These are phyloP conservation scores for Caenorhabditis japonica DNA, from an alignment of 2,888 invertebrate genomes.

Conservation along the genomic window DNA sequence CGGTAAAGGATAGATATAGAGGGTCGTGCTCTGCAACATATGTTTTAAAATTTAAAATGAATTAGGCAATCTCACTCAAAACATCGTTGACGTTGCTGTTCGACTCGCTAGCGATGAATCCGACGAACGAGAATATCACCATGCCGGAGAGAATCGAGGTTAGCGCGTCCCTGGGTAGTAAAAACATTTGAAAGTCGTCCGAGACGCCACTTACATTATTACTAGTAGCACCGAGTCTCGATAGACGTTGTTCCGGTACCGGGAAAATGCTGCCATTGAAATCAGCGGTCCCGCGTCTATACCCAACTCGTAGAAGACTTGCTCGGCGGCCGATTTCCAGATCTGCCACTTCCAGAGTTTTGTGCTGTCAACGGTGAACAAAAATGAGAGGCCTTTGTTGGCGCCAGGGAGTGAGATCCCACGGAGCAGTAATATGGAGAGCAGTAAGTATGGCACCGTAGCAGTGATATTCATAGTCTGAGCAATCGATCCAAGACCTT, in stretches of 20 bases:
- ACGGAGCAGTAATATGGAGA: constrained; percentile 72
- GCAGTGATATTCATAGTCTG: constrained; percentile 73
- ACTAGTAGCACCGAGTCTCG: constrained; percentile 73
- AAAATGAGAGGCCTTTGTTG: constrained; percentile 67
- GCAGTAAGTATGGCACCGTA: constrained; percentile 73
- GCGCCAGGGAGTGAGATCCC: constrained; percentile 74
- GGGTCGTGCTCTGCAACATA: constrained; percentile 67
- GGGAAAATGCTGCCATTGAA: constrained; percentile 74
- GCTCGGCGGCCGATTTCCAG: constrained; percentile 78
- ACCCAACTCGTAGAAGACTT: constrained; percentile 79
- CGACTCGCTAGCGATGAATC: constrained; percentile 68
- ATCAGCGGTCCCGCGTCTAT: constrained; percentile 77
- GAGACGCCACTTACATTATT: constrained; percentile 64
- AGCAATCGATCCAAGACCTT: constrained; percentile 80
- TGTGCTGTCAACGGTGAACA: constrained; percentile 60
- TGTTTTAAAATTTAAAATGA: no score
- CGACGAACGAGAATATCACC: constrained; percentile 75
- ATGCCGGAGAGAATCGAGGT: constrained; percentile 73
- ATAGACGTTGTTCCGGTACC: constrained; percentile 75
- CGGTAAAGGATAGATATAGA: constrained; percentile 72
- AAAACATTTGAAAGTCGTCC: no score
- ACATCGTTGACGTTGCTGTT: constrained; percentile 62
- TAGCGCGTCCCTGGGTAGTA: constrained; percentile 70
- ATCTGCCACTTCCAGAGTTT: constrained; percentile 75
- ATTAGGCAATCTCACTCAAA: constrained; percentile 55